Conservation (phyloP, 2,113 vertebrate species). For the Terrapene triunguis region DNA sequence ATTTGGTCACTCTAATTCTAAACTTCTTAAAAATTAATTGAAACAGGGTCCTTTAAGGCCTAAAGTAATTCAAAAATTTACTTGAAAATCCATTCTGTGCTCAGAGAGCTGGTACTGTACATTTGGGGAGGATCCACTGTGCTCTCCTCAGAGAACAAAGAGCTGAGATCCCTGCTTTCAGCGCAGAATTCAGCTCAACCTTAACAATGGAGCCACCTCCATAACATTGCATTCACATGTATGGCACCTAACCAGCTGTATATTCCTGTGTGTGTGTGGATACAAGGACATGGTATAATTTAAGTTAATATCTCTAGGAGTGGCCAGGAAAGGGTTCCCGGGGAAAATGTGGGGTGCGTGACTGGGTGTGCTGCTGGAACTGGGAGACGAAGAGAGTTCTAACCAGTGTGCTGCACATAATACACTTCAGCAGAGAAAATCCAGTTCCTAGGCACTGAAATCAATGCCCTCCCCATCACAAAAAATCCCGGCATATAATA, state of each 20-base stretch:
- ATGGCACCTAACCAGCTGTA: too few relatives aligned
- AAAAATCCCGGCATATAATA: too few relatives aligned
- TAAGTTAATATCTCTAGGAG: background rate
- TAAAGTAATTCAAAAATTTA: background rate
- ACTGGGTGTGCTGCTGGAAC: fast-evolving
- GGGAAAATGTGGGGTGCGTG: background rate
- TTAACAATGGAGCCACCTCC: too few relatives aligned
- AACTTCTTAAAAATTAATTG: background rate
- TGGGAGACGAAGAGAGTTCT: background rate
- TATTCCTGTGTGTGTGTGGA: too few relatives aligned
- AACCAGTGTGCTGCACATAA: background rate
- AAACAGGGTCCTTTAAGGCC: too few relatives aligned
- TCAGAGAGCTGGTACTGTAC: background rate
- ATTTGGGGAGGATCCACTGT: background rate
- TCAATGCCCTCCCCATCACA: background rate
- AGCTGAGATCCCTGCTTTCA: too few relatives aligned
- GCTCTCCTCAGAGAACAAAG: too few relatives aligned
- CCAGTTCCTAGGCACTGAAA: background rate
- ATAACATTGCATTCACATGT: too few relatives aligned
- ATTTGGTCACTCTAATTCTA: background rate
- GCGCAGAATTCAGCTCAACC: too few relatives aligned
- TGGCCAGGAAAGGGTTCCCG: background rate
- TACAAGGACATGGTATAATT: too few relatives aligned
- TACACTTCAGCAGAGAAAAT: background rate
- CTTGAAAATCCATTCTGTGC: background rate